Base-by-base conservation (phyloP, 2,113 vertebrate species). In the Anolis sagrei region DNA sequence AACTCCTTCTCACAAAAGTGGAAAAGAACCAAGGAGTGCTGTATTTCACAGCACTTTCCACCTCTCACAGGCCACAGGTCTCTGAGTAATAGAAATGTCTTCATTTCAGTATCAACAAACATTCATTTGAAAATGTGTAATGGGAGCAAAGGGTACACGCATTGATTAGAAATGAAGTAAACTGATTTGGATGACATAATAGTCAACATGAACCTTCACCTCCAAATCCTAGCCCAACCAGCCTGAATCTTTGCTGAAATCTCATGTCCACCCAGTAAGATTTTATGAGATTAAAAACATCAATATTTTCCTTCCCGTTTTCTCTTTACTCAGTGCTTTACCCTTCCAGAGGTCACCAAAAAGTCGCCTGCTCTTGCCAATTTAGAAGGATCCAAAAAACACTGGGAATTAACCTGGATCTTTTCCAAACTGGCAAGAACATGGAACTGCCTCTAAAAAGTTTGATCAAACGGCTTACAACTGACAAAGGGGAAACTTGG, bases 281-380 rank as follows among this genome's bases (percentile, higher is more conserved):
- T 8, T 70, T 90, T 86, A 81, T 54, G 66, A 85, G 76, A 85
- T 79, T 64, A 86, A 72, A 91, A 91, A 91, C 32, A 86, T 86
- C 83, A 77, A 36, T 74, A 86, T 86, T 83, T 88, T 73, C 58
- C 32, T 79, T 73, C 81, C 68, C 87, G 93, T 72, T 72, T 83
- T 78, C 86, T 66, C n/a, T 75, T 62, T 66, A 29, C n/a, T 82
- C 34, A 27, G 32, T 29, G 79, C 18, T 82, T 82, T 86, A 54
- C 21, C 18, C 39, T 79, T 78, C 68, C 80, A 87, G 66, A 34
- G 68, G 75, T 87, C 76, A 79, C 23, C 66, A 73, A 78, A 64
- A 87, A 73, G 54, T 74, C 69, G 64, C 84, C 70, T 64, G 69
- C 84, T 86, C 78, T 80, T 54, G 78, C 75, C 68, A 93, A 93